phyloP scores from a whole-genome alignment of 2,797 vertebrate species.

The Spea hammondii region DNA sequence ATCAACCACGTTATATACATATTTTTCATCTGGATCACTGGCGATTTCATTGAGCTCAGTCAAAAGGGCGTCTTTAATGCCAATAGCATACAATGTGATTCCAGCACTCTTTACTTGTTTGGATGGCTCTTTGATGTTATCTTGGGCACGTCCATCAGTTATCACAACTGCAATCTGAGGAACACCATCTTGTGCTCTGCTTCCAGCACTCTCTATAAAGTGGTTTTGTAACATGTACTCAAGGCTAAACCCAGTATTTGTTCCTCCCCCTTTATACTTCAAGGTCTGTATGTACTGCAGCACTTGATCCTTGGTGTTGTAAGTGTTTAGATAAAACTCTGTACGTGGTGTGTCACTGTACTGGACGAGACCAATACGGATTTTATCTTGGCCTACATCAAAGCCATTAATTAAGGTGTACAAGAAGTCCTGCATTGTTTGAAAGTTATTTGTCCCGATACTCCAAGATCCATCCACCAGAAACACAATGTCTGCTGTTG shows the following conservation, averaged over 20 bases:
- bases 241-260: slow-evolving; percentile 66
- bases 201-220: slow-evolving; percentile 67
- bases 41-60: slow-evolving; percentile 71
- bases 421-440: slow-evolving; percentile 70
- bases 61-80: slow-evolving; percentile 69
- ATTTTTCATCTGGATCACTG: slow-evolving; percentile 63
- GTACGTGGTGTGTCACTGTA: slow-evolving; percentile 65
- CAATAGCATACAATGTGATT: slow-evolving; percentile 71
- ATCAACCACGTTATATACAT: slow-evolving; percentile 69
- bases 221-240: slow-evolving; percentile 69
- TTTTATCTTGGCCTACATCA: slow-evolving; percentile 66
- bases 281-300: slow-evolving; percentile 64
- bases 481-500: slow-evolving; percentile 76
- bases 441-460: slow-evolving; percentile 66
- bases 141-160: slow-evolving; percentile 72
- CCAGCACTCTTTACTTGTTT: slow-evolving; percentile 63
- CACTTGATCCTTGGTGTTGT: slow-evolving; percentile 58
- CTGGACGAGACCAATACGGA: slow-evolving; percentile 75
- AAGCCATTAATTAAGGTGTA: slow-evolving; percentile 68
- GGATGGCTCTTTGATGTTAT: slow-evolving; percentile 61
- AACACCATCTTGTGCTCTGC: slow-evolving; percentile 60
- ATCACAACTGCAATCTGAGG: slow-evolving; percentile 74
- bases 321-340: slow-evolving; percentile 72
- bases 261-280: slow-evolving; percentile 67
- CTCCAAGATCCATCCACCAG: slow-evolving; percentile 76